Conservation (phyloP, 2,797 vertebrate species). For the Potorous gilbertii region DNA sequence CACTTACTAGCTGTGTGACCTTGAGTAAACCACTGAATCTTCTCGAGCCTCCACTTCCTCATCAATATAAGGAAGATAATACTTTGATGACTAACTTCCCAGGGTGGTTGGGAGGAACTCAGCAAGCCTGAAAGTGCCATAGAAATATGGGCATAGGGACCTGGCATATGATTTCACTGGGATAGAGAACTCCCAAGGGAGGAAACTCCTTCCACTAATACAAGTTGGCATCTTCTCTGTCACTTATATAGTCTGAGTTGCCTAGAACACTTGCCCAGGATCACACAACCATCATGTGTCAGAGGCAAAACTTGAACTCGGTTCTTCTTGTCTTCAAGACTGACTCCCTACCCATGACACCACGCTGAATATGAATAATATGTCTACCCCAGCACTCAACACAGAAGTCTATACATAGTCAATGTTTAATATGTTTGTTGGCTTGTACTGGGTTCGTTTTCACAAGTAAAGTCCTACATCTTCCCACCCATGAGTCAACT, state of each 20-base stretch:
- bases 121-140: not conserved
- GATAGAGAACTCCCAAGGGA: not conserved
- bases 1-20: not conserved
- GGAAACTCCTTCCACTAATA: not conserved
- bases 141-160: not conserved
- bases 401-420: not conserved
- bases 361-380: not conserved
- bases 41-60: not conserved
- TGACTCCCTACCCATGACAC: not conserved
- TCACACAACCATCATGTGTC: not conserved
- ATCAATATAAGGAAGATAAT: not conserved
- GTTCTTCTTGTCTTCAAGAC: not conserved
- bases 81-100: not conserved
- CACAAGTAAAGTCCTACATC: not conserved
- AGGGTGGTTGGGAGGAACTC: not conserved
- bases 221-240: not conserved
- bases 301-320: not conserved
- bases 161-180: not conserved
- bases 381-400: not conserved
- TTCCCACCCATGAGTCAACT: not conserved
- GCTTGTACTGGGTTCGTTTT: not conserved
- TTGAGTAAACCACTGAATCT: not conserved
- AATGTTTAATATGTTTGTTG: not conserved
- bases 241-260: not conserved
- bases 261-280: not conserved